Base-by-base conservation (phyloP, 2,888 invertebrate genomes). In the Galeruca laticollis region DNA sequence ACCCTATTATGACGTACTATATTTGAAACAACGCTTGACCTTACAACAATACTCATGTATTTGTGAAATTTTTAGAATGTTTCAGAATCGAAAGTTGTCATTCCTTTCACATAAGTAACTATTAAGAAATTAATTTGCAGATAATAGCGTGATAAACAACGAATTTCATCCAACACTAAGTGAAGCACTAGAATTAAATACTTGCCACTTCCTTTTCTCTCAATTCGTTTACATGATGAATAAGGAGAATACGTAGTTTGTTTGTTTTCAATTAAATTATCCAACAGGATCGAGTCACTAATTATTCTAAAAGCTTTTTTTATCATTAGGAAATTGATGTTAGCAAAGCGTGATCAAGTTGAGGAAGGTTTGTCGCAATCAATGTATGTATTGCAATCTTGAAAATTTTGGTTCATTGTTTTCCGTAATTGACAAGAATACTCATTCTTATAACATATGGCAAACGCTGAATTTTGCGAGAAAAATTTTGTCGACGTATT, bases 281-380 rank as follows among this genome's bases (percentile, higher is more conserved):
- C 47, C 64, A 9, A 43, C 26, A 15, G 2, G 9, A 64, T 47
- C 56, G 26, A 43, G 10, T 56, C 20, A 15, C 21, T 64, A 64
- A 64, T 64, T 64, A 64, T 64, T 56, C 56, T 56, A 43, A 60
- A 49, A 56, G 64, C 64, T 64, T 64, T 64, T n/a, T 26, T 26
- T 5, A 26, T 26, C 6, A 26, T 26, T 11, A 51, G 13, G 2
- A 0, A 31, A 51, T 31, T 61, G 15, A 51, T 43, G 26, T 4
- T 13, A 33, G 15, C 13, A 10, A 15, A 33, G 26, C 11, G 1
- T 18, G 10, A 18, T 57, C 15, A 10, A 35, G 18, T 15, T 9
- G 2, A 47, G 15, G 1, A n/a, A n/a, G n/a, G n/a, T 43, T 43
- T 43, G 5, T 15, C 9, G 5, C 8, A n/a, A n/a, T 47, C 26